Conservation (phyloP, 2,797 vertebrate species). For the Acanthornis magna region DNA sequence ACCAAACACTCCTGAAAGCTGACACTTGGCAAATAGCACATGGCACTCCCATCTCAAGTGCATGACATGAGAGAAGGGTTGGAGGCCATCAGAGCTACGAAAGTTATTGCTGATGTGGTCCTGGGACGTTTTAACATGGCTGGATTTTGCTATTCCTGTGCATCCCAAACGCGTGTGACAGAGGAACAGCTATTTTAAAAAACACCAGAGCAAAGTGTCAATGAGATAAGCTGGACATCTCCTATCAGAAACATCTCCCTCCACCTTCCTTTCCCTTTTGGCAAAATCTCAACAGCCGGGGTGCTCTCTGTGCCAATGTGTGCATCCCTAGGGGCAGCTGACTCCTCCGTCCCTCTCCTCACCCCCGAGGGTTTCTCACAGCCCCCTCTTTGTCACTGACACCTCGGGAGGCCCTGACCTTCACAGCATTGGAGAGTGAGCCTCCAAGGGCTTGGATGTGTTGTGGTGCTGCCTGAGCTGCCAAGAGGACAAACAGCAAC, state of each 20-base stretch:
- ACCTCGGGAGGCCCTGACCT: constrained; percentile 14
- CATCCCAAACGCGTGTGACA: background rate
- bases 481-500: constrained; percentile 30
- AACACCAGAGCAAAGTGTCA: background rate
- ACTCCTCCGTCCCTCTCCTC: background rate
- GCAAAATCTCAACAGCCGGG: background rate
- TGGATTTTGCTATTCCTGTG: constrained; percentile 32
- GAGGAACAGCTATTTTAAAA: constrained; percentile 50
- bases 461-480: background rate
- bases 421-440: background rate
- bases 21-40: constrained; percentile 54
- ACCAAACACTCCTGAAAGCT: constrained; percentile 70
- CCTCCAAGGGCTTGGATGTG: background rate
- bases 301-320: background rate
- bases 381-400: background rate
- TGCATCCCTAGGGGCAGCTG: background rate
- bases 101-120: constrained; percentile 15
- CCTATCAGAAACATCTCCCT: constrained; percentile 9
- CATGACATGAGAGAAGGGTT: constrained; percentile 51
- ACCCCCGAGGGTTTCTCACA: background rate
- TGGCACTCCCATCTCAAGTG: constrained; percentile 10
- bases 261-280: background rate
- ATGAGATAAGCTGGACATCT: background rate
- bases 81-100: background rate
- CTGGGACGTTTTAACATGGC: background rate